Conservation (phyloP, 1,140 invertebrate genomes). For the Leptinotarsa lineolata region DNA sequence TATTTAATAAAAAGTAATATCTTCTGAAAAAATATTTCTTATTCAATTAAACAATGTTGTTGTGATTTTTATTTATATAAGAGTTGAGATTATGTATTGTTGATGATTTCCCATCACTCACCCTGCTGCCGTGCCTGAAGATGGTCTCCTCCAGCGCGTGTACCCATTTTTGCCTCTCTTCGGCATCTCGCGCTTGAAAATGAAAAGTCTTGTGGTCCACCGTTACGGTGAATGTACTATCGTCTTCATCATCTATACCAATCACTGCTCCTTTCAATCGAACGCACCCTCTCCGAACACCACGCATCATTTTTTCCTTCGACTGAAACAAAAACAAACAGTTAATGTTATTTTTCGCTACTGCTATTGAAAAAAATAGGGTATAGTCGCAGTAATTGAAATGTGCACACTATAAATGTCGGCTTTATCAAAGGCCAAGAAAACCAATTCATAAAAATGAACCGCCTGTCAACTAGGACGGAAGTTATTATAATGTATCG, state of each 20-base stretch:
- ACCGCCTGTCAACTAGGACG: no score
- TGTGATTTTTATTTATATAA: no score
- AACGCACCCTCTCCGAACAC: constrained; percentile 94
- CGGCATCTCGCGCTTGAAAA: constrained; percentile 92
- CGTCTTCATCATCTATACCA: constrained; percentile 98
- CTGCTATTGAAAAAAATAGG: no score
- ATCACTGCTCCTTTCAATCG: constrained; percentile 91
- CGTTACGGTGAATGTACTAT: constrained; percentile 98
- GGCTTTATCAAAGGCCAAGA: no score
- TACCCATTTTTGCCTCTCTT: constrained; percentile 95
- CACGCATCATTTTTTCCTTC: constrained; percentile 98
- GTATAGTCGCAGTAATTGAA: no score
- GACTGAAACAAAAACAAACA: constrained; percentile 71
- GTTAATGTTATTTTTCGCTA: no score
- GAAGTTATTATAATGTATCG: no score
- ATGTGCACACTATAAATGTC: no score
- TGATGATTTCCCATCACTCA: constrained; percentile 33
- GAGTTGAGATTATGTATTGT: not conserved
- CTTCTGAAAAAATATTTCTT: no score
- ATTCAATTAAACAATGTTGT: no score
- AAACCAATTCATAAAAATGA: no score
- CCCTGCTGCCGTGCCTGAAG: constrained; percentile 74
- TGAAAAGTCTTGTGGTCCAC: constrained; percentile 99
- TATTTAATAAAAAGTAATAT: no score
- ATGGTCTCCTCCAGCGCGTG: constrained; percentile 93